Evolutionary conservation across 1,140 invertebrate species (phyloP), one percentile per base, ranked within the genome.

Genomic region (Microvelia longipes): DNA sequence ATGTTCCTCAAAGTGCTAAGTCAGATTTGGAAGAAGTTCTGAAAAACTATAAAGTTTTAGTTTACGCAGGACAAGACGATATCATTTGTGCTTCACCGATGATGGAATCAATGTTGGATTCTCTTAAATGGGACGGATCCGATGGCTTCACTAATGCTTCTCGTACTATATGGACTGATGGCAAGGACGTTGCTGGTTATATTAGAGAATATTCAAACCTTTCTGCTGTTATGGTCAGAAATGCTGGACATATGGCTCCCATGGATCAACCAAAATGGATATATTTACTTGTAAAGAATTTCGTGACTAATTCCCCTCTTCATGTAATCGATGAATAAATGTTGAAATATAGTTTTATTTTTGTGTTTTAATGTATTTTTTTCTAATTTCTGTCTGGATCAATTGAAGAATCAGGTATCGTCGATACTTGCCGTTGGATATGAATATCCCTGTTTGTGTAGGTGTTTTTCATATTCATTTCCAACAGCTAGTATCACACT

Each of bases 1-100:
- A 97, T 81, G 83, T 96, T 0, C 92, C 94, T 87, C 83, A 92
- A 73, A 90, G 88, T 0, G 85, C 92, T 25, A 88, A 90, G 63
- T 85, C 86, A 1, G 88, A 87, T 83, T 80, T 96, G 65, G 81
- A 85, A 2, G 86, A 88, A 68, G 77, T 96, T 0, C 70, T 85
- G 81, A 73, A 85, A 76, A 67, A 85, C 69, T 92, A 91, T 74
- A 85, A 84, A 76, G 85, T 89, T 2, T 80, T 90, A 2, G 82
- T 90, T 62, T 94, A 93, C 75, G 92, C 86, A 75, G 74, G 74
- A 0, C 90, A 93, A 75, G 75, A 93, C 63, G 92, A 94, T 75
- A 87, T 94, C 24, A 91, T 93, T 74, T 87, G 92, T 0, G 87
- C 90, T 0, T 91, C 91, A 78, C 87, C 90, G 0, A 75, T 90